phyloP scores from a whole-genome alignment of 2,113 vertebrate genomes.

The Sprattus sprattus region DNA sequence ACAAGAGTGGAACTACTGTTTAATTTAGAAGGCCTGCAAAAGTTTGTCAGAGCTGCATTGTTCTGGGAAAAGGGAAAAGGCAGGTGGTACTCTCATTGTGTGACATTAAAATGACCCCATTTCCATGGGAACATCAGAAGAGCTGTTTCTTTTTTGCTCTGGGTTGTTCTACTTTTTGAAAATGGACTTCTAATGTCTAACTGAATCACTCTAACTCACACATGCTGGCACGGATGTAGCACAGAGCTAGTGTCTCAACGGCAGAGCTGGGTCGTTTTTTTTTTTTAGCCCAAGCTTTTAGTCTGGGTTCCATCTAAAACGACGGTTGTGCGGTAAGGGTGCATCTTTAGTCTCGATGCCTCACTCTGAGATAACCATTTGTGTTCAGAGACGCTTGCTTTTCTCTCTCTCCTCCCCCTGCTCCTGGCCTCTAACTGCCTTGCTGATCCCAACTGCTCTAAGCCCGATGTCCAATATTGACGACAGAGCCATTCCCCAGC shows the following conservation, averaged over 20 bases:
- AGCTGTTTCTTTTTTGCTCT: background rate
- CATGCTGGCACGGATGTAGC: background rate
- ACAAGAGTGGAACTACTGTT: background rate
- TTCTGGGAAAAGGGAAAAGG: background rate
- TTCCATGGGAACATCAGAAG: background rate
- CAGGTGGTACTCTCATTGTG: background rate
- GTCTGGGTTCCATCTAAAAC: background rate
- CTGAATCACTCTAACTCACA: background rate
- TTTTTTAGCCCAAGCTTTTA: background rate
- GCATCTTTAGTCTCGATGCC: no score
- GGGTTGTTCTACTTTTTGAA: background rate
- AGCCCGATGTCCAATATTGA: conserved; percentile 54
- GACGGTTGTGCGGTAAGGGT: background rate
- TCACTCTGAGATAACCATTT: conserved; percentile 29
- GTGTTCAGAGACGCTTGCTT: conserved; percentile 22
- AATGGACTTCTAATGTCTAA: background rate
- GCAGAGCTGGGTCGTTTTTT: no score
- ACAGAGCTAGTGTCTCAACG: background rate
- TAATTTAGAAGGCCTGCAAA: conserved; percentile 4
- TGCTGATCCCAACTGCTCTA: conserved; percentile 30
- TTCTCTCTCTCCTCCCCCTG: background rate
- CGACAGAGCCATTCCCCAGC: conserved; percentile 49
- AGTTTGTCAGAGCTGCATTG: conserved; percentile 4
- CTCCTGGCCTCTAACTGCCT: background rate
- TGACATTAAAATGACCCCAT: background rate